These are phyloP conservation scores for Otus scops DNA, from an alignment of 2,797 vertebrate species.

Conservation along the genomic window DNA sequence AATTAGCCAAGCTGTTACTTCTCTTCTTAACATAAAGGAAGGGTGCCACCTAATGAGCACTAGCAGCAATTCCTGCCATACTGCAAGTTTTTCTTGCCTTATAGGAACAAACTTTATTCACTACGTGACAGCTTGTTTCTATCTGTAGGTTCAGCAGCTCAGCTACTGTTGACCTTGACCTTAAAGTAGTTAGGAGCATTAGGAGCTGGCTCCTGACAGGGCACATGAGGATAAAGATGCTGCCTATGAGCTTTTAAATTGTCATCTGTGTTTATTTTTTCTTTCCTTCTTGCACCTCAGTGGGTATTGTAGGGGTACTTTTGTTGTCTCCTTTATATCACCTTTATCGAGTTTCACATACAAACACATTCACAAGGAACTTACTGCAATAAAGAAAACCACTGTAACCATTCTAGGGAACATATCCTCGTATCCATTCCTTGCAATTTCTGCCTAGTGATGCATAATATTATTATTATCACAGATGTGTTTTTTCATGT, in stretches of 20 bases:
- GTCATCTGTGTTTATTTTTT: neutral
- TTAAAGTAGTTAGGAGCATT: neutral
- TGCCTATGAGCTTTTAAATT: neutral
- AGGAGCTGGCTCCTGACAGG: neutral
- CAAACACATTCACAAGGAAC: neutral
- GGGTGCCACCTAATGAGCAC: slow-evolving; percentile 49
- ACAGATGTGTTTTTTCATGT: neutral
- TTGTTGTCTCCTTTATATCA: neutral
- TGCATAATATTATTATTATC: neutral
- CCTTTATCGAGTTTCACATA: neutral
- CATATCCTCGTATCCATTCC: neutral
- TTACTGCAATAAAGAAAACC: neutral
- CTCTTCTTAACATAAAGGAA: neutral
- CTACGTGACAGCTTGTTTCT: neutral
- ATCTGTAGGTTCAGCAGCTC: neutral
- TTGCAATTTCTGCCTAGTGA: neutral
- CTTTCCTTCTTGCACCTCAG: neutral
- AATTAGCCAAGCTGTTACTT: neutral
- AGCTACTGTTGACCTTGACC: neutral
- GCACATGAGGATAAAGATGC: neutral
- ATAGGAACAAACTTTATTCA: neutral
- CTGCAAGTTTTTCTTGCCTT: neutral
- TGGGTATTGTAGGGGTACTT: neutral
- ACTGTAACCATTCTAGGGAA: neutral
- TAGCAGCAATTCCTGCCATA: neutral